Base-by-base conservation (phyloP, 2,797 vertebrate genomes). In the Cyclura pinguis region DNA sequence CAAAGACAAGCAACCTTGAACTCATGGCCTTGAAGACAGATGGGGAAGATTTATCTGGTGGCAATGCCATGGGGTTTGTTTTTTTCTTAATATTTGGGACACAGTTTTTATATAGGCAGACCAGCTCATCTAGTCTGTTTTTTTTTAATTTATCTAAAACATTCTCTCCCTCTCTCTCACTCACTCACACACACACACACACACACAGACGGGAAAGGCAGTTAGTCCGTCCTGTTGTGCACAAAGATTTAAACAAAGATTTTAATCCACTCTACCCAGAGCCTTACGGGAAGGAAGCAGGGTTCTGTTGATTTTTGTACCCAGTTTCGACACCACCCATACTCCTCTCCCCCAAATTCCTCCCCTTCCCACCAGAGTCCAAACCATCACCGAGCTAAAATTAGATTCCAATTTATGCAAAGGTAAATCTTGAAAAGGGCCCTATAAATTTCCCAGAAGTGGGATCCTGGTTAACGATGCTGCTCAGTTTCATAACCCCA, bases 1-100 rank as follows among this genome's bases (percentile, higher is more conserved):
- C 97, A 97, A 57, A 97, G 97, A 97, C 96, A 97, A 97, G 96
- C 97, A 97, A 97, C 97, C 97, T 97, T 98, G 97, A 98, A 98
- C 97, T 97, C 96, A 93, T 96, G 96, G 97, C 95, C 97, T 94
- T 57, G 92, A 92, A 94, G 96, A 93, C 96, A 97, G 98, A 97
- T 97, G 97, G 96, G 84, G 91, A 95, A 97, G 97, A 97, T 98
- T 97, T 97, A 97, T 98, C 97, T 97, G 97, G 96, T 97, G 97
- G 96, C 95, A 95, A 94, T 96, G 95, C 95, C 94, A 93, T 93
- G 94, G 94, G 80, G 86, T 27, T 77, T 47, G 64, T 24, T 6
- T 72, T 92, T 4, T 5, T 52, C 86, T 84, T 55, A 42, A 83
- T 76, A 76, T 55, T 42, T 76, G 80, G 80, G 38, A 42, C 29